Conservation (phyloP, 1,140 invertebrate species). For the Plodia interpunctella region DNA sequence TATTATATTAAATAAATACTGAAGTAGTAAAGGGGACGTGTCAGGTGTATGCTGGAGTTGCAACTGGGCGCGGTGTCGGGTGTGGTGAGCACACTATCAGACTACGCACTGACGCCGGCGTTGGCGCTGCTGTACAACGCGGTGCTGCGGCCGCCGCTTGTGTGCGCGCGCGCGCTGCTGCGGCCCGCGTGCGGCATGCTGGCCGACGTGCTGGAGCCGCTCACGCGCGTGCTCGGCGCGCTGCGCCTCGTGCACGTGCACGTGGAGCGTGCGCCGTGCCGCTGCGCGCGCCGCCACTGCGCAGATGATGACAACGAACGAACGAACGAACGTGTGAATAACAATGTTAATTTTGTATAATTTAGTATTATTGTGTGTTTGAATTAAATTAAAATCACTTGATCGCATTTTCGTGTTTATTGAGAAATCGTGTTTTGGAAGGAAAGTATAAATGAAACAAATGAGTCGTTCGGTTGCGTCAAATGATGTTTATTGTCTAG, state of each 20-base stretch:
- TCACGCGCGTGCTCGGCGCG: constrained; percentile 33
- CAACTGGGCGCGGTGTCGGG: constrained; percentile 55
- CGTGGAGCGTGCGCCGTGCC: constrained; percentile 14
- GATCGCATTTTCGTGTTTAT: neutral
- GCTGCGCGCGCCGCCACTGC: constrained; percentile 11
- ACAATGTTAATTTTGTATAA: too few relatives aligned
- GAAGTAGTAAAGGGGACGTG: neutral
- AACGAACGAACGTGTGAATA: too few relatives aligned
- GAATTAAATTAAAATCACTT: too few relatives aligned
- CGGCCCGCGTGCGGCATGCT: constrained; percentile 80
- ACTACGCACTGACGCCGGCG: constrained; percentile 82
- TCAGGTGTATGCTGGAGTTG: constrained; percentile 19
- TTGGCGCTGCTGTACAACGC: constrained; percentile 82
- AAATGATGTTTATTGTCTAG: constrained; percentile 1
- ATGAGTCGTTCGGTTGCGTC: neutral
- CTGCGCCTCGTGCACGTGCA: constrained; percentile 40
- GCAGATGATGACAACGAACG: neutral
- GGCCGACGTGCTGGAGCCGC: constrained; percentile 76
- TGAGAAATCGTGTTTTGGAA: too few relatives aligned
- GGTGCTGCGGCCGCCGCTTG: constrained; percentile 80
- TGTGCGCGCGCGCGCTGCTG: constrained; percentile 79
- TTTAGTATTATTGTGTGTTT: too few relatives aligned
- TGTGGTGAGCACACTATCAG: constrained; percentile 79
- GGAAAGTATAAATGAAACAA: neutral
- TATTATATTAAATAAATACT: too few relatives aligned